Evolutionary conservation across 2,888 invertebrate genomes (phyloP).

Genomic region (Dasypolia templi): DNA sequence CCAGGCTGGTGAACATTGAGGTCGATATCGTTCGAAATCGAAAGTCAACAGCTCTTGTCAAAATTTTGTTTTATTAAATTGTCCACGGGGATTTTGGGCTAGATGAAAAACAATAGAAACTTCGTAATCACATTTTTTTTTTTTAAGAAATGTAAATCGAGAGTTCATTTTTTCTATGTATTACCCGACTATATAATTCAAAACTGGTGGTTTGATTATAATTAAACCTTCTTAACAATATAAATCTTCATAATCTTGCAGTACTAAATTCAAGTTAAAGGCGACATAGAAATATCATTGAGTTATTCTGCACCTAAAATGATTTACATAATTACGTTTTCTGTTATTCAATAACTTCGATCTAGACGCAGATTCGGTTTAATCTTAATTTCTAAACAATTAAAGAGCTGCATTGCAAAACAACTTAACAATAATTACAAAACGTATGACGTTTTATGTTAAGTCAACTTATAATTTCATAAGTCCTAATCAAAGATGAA

Average conservation of each 20-base stretch:
- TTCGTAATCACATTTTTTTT: too few relatives aligned
- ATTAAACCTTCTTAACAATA: neutral
- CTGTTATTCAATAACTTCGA: neutral
- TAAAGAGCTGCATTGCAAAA: constrained; percentile 28
- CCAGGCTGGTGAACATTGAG: neutral
- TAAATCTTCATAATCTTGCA: neutral
- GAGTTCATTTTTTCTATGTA: neutral
- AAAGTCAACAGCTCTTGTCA: constrained; percentile 20
- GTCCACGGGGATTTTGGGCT: neutral
- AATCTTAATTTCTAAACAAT: constrained; percentile 11
- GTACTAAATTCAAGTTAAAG: neutral
- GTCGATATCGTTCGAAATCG: too few relatives aligned
- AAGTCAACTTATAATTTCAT: constrained; percentile 27
- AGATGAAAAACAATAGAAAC: constrained; percentile 29
- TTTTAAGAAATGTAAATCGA: neutral
- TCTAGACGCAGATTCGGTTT: neutral
- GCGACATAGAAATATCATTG: neutral
- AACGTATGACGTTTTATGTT: constrained; percentile 26
- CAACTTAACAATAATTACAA: constrained; percentile 23
- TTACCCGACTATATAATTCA: neutral
- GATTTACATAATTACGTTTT: neutral
- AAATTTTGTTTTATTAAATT: constrained; percentile 19
- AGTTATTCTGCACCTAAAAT: constrained; percentile 8
- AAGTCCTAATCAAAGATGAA: constrained; percentile 29
- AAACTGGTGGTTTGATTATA: neutral